Evolutionary conservation across 2,113 vertebrate species (phyloP).

Genomic region (Heterocephalus glaber): DNA sequence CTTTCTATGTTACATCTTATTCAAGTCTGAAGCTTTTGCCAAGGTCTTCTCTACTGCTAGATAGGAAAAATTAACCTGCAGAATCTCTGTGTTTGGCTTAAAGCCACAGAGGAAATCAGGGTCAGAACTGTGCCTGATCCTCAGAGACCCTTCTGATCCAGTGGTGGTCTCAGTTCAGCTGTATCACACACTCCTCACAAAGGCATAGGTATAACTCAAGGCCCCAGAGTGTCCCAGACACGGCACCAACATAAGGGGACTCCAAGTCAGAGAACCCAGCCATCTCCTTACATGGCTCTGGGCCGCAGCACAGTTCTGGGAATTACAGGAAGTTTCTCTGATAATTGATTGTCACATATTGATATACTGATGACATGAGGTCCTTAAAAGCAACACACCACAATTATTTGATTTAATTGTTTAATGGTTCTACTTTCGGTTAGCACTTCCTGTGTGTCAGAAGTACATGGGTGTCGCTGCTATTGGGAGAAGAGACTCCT

Average conservation of each 20-base stretch:
- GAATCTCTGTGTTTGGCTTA: neutral
- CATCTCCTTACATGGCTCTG: neutral
- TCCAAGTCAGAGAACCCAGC: neutral
- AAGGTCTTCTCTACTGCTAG: neutral
- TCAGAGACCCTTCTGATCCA: neutral
- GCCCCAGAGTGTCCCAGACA: neutral
- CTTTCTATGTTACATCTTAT: neutral
- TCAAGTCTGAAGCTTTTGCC: neutral
- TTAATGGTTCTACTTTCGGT: neutral
- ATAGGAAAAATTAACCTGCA: neutral
- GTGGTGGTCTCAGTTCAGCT: neutral
- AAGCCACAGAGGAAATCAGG: constrained; percentile 23
- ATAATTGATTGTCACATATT: neutral
- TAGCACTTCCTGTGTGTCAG: neutral
- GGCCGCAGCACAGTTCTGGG: neutral
- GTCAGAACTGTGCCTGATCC: neutral
- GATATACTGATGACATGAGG: neutral
- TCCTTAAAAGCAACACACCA: neutral
- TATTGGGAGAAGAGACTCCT: neutral
- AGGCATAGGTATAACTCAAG: rapidly evolving
- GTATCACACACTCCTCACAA: neutral
- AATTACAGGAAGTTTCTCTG: neutral
- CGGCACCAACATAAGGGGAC: neutral
- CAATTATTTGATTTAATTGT: constrained; percentile 32
- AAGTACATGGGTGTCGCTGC: neutral